Base-by-base conservation (phyloP, 92 coral and sea anemone species). In the Micromussa lordhowensis region DNA sequence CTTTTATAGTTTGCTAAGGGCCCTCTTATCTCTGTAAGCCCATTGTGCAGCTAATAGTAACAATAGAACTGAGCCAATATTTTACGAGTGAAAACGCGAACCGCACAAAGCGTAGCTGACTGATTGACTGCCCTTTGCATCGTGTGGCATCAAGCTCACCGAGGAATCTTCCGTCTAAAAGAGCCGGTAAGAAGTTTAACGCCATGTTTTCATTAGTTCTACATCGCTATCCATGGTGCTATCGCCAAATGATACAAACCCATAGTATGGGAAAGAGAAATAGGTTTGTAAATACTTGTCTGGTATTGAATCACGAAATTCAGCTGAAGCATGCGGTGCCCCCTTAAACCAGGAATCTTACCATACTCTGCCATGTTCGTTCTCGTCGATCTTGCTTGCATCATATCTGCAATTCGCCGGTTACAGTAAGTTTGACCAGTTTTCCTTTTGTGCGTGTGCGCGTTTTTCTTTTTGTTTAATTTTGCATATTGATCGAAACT, bases 1-100 rank as follows among this genome's bases (percentile, higher is more conserved):
- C 71, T 55, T 34, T 58, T 75, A 74, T 70, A 31, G 86, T 9
- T 29, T 49, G 44, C 14, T 10, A 54, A 84, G 59, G 13, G 64
- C 30, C 80, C 88, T 74, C 71, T 84, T 32, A 58, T 40, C n/a
- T 32, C 26, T n/a, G 28, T 18, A 84, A 84, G 59, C 19, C 72
- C 88, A 84, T 75, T 84, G 75, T 69, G 11, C 8, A 55, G 0
- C 32, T 12, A 8, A 36, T 5, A 36, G 54, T 69, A 84, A 57
- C 80, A 84, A 72, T 35, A 31, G 31, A 58, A 57, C 70, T 26
- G 32, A 35, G 29, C 72, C 58, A 76, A 84, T 84, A 84, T 84
- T 73, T 30, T 29, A 51, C 57, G 71, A 22, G 55, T 72, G 77
- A 74, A 57, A 35, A 58, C 57, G 81, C 38, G 32, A 35, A 58